These are phyloP conservation scores for Auanema sp. DNA, from an alignment of 2,888 invertebrate species.

Conservation along the genomic window DNA sequence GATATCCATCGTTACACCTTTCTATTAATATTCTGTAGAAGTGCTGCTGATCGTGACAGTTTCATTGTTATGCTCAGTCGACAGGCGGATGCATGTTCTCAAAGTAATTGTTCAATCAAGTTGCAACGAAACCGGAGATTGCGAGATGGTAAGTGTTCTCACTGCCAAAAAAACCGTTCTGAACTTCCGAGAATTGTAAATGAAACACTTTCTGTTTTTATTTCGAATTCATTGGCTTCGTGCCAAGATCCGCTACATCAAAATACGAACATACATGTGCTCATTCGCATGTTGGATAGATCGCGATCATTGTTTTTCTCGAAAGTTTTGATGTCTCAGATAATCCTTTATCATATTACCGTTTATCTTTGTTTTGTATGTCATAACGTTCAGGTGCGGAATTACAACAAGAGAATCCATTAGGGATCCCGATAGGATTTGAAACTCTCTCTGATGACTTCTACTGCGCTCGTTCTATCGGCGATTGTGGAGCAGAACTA, in stretches of 20 bases:
- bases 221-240: background rate
- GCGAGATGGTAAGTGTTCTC: constrained; percentile 10
- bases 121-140: constrained; percentile 5
- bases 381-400: constrained; percentile 4
- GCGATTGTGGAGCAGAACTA: constrained; percentile 40
- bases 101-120: constrained; percentile 13
- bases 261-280: no score
- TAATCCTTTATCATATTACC: no score
- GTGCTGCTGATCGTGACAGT: constrained; percentile 17
- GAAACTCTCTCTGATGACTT: constrained; percentile 28
- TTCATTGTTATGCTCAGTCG: constrained; percentile 7
- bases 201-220: no score
- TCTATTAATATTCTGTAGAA: constrained; percentile 7
- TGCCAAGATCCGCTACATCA: no score
- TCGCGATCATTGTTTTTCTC: no score
- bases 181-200: background rate
- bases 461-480: constrained; percentile 28
- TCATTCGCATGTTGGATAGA: no score
- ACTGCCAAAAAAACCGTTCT: background rate
- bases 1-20: background rate
- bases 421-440: constrained; percentile 12
- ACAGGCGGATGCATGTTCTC: constrained; percentile 16
- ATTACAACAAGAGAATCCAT: constrained; percentile 17
- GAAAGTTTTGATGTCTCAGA: no score
- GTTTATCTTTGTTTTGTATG: no score